These are phyloP conservation scores for Stegodyphus dumicola DNA, from an alignment of 1,140 invertebrate species.

Conservation along the genomic window DNA sequence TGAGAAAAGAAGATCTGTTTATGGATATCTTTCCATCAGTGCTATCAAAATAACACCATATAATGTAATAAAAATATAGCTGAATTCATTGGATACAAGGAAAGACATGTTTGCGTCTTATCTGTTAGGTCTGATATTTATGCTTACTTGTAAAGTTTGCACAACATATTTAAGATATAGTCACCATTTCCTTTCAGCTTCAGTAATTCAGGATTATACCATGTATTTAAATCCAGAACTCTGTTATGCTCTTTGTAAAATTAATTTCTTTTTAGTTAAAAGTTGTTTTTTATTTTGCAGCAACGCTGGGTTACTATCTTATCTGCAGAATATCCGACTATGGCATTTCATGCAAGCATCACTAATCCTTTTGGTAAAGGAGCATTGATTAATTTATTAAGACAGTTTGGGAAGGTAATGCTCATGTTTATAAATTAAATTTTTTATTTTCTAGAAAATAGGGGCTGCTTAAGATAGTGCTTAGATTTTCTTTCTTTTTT, in stretches of 20 bases:
- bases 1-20: no score
- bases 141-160: no score
- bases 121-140: no score
- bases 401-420: constrained; percentile 90
- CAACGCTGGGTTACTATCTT: constrained; percentile 94
- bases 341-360: constrained; percentile 97
- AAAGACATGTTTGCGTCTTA: no score
- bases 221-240: neutral
- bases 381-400: constrained; percentile 93
- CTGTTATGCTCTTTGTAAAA: neutral
- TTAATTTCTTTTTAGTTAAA: neutral
- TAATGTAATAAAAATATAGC: no score
- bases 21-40: no score
- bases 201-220: neutral
- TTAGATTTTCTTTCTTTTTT: neutral
- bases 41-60: no score
- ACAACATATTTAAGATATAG: no score
- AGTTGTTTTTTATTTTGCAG: constrained; percentile 31
- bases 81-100: no score
- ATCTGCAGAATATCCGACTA: constrained; percentile 94
- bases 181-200: neutral
- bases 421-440: neutral
- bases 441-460: neutral
- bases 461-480: neutral
- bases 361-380: constrained; percentile 99